These are phyloP conservation scores for Gambusia holbrooki DNA, from an alignment of 2,113 vertebrate genomes.

Conservation along the genomic window DNA sequence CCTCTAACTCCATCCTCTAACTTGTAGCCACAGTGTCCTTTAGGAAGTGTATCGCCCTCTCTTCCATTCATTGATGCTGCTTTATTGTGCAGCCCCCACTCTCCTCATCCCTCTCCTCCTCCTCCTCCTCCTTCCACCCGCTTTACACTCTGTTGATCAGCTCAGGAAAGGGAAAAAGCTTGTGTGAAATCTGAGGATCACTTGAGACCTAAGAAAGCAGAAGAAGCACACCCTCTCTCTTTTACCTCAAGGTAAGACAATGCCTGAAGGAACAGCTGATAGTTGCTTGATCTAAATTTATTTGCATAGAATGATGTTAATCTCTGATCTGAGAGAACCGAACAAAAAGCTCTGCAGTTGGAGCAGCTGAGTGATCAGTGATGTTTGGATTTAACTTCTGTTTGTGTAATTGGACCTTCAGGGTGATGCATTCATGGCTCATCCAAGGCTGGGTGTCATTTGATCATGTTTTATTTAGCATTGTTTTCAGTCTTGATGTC, in stretches of 20 bases:
- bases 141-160: slow-evolving; percentile 65
- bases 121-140: slow-evolving; percentile 32
- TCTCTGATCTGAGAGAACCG: background rate
- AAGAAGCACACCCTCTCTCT: slow-evolving; percentile 34
- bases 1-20: slow-evolving; percentile 6
- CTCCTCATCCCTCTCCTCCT: slow-evolving; percentile 28
- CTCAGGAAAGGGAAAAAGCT: slow-evolving; percentile 65
- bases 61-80: slow-evolving; percentile 14
- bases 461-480: slow-evolving; percentile 32
- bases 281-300: slow-evolving; percentile 21
- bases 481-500: background rate
- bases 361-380: slow-evolving; percentile 19
- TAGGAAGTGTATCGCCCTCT: slow-evolving; percentile 8
- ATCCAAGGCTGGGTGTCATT: slow-evolving; percentile 6
- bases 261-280: slow-evolving; percentile 25
- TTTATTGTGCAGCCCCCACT: slow-evolving; percentile 33
- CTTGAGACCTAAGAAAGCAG: slow-evolving; percentile 53
- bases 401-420: slow-evolving; percentile 27
- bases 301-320: slow-evolving; percentile 5
- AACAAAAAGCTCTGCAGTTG: slow-evolving; percentile 2
- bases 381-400: slow-evolving; percentile 47
- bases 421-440: slow-evolving; percentile 9
- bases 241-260: slow-evolving; percentile 74
- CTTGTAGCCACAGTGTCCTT: slow-evolving; percentile 17
- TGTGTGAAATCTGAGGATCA: slow-evolving; percentile 75